Base-by-base conservation (phyloP, 2,888 invertebrate species). In the Bimastos eiseni region DNA sequence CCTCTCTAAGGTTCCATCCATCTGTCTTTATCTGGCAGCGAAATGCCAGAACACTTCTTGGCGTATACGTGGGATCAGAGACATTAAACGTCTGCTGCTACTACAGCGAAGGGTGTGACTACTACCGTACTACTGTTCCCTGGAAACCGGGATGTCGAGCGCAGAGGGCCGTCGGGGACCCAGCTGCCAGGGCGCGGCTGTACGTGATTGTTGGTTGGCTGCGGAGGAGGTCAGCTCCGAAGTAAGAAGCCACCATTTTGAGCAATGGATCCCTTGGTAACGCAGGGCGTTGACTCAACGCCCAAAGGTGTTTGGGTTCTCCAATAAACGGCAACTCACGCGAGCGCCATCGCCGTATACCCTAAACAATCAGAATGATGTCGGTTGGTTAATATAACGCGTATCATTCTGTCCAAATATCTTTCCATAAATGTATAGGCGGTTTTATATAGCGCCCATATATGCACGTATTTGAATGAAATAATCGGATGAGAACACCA, bases 11-110 rank as follows among this genome's bases (percentile, higher is more conserved):
- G 4, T n/a, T 70, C 70, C 70, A 70, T 70, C n/a, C 70, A 70
- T 70, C 70, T n/a, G 11, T 70, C 70, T 70, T n/a, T 70, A 70
- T 70, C 70, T 70, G n/a, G 70, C 70, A n/a, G 70, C n/a, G 70
- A 70, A 70, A 70, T n/a, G 70, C 70, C 70, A n/a, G 70, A 70
- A n/a, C 70, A n/a, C 70, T 70, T n/a, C 24, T n/a, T 70, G n/a
- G 70, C 30, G 30, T 70, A n/a, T 3, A 17, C 70, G 17, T n/a
- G n/a, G n/a, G n/a, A 17, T 70, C 17, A 70, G 70, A 70, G 70
- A 70, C 30, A 70, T 70, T 70, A 70, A 70, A 70, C 70, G 70
- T 15, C 70, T n/a, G 70, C 30, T 70, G 70, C 70, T n/a, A 8
- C n/a, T n/a, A 11, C 70, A n/a, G 70, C 30, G 70, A 11, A n/a